Evolutionary conservation across 2,888 invertebrate species (phyloP).

Genomic region (Eupithecia subfuscata): DNA sequence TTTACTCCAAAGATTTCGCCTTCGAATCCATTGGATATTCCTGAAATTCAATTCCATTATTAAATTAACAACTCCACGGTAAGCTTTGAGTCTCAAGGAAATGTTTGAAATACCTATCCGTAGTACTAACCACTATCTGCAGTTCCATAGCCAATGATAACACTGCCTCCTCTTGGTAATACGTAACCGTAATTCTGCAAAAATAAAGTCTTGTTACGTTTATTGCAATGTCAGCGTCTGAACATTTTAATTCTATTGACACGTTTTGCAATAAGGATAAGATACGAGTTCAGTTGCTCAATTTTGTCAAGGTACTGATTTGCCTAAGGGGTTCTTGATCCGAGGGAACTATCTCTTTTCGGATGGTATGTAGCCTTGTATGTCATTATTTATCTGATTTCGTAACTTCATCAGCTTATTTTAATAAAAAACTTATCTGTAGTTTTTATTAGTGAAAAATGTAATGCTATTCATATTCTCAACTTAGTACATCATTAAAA

Average conservation of each 20-base stretch:
- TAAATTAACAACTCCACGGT: background rate
- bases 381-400: constrained; percentile 51
- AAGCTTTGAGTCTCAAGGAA: background rate
- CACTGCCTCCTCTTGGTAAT: constrained; percentile 85
- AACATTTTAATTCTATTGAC: background rate
- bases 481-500: background rate
- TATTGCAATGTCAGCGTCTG: constrained; percentile 1
- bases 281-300: constrained; percentile 43
- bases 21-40: constrained; percentile 86
- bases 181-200: constrained; percentile 83
- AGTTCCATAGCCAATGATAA: constrained; percentile 88
- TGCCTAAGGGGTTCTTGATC: constrained; percentile 55
- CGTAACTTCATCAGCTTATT: constrained; percentile 56
- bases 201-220: constrained; percentile 27
- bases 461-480: background rate
- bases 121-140: constrained; percentile 83
- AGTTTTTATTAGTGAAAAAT: background rate
- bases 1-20: constrained; percentile 88
- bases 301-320: constrained; percentile 53
- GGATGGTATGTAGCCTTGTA: constrained; percentile 55
- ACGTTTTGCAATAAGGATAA: constrained; percentile 36
- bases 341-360: constrained; percentile 53
- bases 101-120: background rate
- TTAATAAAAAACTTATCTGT: constrained; percentile 47
- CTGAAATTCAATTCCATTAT: constrained; percentile 52